These are phyloP conservation scores for Leucophenga montana DNA, from an alignment of 2,888 invertebrate genomes.

Conservation along the genomic window DNA sequence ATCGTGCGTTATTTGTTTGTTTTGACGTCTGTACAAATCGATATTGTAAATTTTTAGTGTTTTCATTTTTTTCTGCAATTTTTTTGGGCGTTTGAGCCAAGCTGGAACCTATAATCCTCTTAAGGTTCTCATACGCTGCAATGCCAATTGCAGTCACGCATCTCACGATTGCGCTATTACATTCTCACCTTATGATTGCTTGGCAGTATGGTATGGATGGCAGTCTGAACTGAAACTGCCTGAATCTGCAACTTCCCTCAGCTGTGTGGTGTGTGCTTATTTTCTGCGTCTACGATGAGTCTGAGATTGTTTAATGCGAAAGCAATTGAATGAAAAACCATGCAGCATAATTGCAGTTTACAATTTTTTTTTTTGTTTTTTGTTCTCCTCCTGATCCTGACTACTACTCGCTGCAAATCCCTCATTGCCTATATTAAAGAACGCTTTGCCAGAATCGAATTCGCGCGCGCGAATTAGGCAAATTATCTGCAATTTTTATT, in stretches of 20 bases:
- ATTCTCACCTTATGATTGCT: slow-evolving; percentile 67
- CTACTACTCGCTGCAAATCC: slow-evolving; percentile 49
- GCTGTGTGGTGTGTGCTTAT: slow-evolving; percentile 61
- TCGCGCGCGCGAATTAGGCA: slow-evolving; percentile 57
- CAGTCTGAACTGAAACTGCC: too few relatives aligned
- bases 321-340: slow-evolving; percentile 28
- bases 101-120: too few relatives aligned
- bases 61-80: neutral
- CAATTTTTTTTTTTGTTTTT: slow-evolving; percentile 40
- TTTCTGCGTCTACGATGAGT: too few relatives aligned
- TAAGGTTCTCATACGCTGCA: slow-evolving; percentile 40
- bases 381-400: slow-evolving; percentile 12
- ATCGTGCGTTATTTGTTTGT: slow-evolving; percentile 18
- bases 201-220: slow-evolving; percentile 40
- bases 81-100: slow-evolving; percentile 3
- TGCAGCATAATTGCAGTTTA: slow-evolving; percentile 15
- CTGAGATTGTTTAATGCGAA: slow-evolving; percentile 39
- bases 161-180: slow-evolving; percentile 73
- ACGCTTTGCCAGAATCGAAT: neutral
- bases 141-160: slow-evolving; percentile 71
- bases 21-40: neutral
- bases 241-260: too few relatives aligned
- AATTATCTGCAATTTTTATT: slow-evolving; percentile 62
- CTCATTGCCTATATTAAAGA: slow-evolving; percentile 28
- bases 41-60: neutral